Conservation (phyloP, 2,888 invertebrate genomes). For the Horisme vitalbata region DNA sequence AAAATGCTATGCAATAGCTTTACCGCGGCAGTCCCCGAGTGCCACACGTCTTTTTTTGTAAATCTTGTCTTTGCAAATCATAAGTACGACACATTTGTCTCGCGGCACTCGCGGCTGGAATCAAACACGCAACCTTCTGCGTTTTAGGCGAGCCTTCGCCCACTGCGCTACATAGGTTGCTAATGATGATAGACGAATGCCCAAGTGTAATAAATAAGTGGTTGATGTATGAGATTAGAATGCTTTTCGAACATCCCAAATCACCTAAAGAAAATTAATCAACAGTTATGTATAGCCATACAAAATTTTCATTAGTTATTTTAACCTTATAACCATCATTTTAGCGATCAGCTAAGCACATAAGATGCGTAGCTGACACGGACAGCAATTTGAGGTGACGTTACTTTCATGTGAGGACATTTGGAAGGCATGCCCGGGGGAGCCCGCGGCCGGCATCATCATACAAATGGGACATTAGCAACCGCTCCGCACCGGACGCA, state of each 20-base stretch:
- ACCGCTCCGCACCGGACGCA: slow-evolving; percentile 65
- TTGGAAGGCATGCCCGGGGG: slow-evolving; percentile 42
- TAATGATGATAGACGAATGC: too few relatives aligned
- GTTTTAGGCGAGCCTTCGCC: too few relatives aligned
- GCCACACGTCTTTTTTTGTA: too few relatives aligned
- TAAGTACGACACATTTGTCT: too few relatives aligned
- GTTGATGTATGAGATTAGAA: too few relatives aligned
- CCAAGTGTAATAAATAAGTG: too few relatives aligned
- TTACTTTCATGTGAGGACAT: slow-evolving; percentile 52
- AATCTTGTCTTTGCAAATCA: too few relatives aligned
- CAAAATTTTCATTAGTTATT: slow-evolving; percentile 4
- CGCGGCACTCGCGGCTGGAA: too few relatives aligned
- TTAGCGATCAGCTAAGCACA: slow-evolving; percentile 23
- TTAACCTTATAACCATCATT: slow-evolving; percentile 23
- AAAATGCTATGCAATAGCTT: too few relatives aligned
- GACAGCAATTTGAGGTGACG: slow-evolving; percentile 32
- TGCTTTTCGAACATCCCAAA: not conserved
- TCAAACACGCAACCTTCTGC: too few relatives aligned
- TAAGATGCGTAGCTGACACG: slow-evolving; percentile 36
- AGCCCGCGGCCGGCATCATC: slow-evolving; percentile 61
- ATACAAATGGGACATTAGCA: slow-evolving; percentile 81
- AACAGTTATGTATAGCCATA: slow-evolving; percentile 7
- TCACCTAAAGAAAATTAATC: not conserved
- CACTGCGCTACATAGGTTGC: too few relatives aligned
- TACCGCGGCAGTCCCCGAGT: too few relatives aligned